Evolutionary conservation across 2,888 invertebrate species (phyloP).

Genomic region (Dendrolimus houi): DNA sequence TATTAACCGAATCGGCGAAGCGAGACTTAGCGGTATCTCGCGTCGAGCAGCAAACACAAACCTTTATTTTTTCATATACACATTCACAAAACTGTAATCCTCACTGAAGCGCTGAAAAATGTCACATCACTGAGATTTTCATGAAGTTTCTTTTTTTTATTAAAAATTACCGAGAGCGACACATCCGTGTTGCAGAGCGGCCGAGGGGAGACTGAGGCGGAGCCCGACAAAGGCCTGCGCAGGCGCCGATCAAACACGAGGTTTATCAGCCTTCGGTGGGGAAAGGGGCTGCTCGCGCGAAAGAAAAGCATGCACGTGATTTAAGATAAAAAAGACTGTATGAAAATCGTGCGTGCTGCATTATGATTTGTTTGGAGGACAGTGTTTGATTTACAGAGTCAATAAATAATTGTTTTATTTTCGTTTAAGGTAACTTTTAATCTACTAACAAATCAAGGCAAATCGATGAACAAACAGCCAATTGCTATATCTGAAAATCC

Average conservation of each 20-base stretch:
- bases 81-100: conserved; percentile 16
- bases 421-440: too few species aligned
- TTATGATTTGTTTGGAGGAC: too few species aligned
- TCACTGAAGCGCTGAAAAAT: conserved; percentile 15
- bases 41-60: conserved; percentile 6
- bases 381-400: too few species aligned
- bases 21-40: conserved; percentile 62
- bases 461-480: too few species aligned
- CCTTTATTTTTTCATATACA: conserved; percentile 1
- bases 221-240: conserved; percentile 50
- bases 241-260: conserved; percentile 31
- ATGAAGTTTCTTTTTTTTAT: conserved; percentile 5
- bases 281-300: conserved; percentile 37
- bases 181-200: conserved; percentile 39
- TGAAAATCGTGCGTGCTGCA: conserved; percentile 22
- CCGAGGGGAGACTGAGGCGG: conserved; percentile 54
- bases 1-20: conserved; percentile 66
- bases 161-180: conserved; percentile 13
- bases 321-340: conserved; percentile 37
- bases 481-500: too few species aligned
- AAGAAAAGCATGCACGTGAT: conserved; percentile 67
- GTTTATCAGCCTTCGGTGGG: conserved; percentile 67
- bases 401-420: too few species aligned
- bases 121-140: conserved; percentile 34
- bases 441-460: too few species aligned